A percentile compares a stretch with the other conserved stretches of the same genome.
These are phyloP conservation scores for Drosophila multiciliata DNA, from an alignment of 2,888 invertebrate species.

Conservation along the genomic window DNA sequence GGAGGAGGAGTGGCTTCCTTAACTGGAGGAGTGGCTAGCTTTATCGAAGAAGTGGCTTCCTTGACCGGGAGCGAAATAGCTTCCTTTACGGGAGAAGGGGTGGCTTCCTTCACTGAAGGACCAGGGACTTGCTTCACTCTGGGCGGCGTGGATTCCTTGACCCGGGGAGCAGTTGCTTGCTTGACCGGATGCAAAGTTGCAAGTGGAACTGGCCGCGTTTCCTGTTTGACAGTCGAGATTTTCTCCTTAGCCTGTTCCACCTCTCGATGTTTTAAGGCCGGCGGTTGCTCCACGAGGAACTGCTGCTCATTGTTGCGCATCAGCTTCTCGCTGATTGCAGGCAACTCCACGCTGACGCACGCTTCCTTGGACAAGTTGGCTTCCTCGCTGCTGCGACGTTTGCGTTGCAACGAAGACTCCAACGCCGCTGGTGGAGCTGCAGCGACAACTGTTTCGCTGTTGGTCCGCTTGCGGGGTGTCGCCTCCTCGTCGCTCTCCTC, in stretches of 20 bases:
- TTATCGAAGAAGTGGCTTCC: background rate
- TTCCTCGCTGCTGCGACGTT: slow-evolving; percentile 80
- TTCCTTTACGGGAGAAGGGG: background rate
- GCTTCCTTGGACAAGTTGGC: slow-evolving; percentile 42
- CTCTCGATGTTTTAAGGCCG: background rate
- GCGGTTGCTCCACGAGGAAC: slow-evolving; percentile 25
- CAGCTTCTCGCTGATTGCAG: slow-evolving; percentile 61
- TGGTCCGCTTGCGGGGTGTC: slow-evolving; percentile 73
- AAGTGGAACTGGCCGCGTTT: background rate
- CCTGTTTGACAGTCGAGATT: background rate
- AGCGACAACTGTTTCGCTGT: slow-evolving; percentile 59
- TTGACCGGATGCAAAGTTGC: background rate
- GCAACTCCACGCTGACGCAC: slow-evolving; percentile 39
- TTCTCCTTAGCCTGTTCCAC: background rate
- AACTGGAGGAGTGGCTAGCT: background rate
- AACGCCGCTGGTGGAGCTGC: slow-evolving; percentile 1
- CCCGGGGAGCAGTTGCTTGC: background rate
- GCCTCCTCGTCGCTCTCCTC: slow-evolving; percentile 78
- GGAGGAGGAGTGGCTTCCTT: background rate
- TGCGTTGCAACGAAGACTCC: slow-evolving; percentile 68
- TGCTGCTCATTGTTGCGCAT: slow-evolving; percentile 62
- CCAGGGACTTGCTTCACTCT: background rate
- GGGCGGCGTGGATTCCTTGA: background rate
- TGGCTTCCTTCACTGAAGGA: background rate
- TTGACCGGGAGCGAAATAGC: too few relatives aligned